These are phyloP conservation scores for Muscicapa adusta DNA, from an alignment of 2,113 vertebrate genomes.

Conservation along the genomic window DNA sequence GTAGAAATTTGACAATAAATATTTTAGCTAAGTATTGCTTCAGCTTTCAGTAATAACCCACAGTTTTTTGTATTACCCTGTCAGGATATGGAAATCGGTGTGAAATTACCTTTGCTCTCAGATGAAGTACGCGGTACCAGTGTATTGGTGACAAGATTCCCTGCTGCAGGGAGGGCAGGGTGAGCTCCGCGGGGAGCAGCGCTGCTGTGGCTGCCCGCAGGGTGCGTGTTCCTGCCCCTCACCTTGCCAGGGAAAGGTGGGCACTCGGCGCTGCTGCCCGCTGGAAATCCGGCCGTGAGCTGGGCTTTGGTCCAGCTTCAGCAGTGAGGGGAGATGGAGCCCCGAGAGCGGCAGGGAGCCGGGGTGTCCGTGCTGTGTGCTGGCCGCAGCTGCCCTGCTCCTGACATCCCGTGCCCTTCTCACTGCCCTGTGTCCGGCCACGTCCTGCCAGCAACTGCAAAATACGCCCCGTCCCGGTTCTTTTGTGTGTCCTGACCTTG, in stretches of 20 bases:
- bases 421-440: not conserved
- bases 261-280: no score
- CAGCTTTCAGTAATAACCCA: not conserved
- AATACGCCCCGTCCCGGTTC: fast-evolving
- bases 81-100: not conserved
- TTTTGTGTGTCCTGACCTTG: fast-evolving
- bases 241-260: no score
- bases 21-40: not conserved
- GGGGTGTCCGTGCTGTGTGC: no score
- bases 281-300: no score
- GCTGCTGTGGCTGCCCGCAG: no score
- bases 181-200: no score
- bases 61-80: not conserved
- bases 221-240: no score
- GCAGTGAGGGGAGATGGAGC: no score
- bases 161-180: not conserved
- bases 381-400: not conserved
- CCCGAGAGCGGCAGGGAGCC: no score
- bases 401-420: not conserved
- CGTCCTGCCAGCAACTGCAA: not conserved
- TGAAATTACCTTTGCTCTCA: not conserved
- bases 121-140: not conserved
- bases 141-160: not conserved
- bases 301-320: no score
- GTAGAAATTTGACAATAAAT: not conserved